Percentiles rank a stretch among this genome's conserved stretches.
Conservation (phyloP, 2,888 invertebrate genomes). For the Nomada ferruginata region DNA sequence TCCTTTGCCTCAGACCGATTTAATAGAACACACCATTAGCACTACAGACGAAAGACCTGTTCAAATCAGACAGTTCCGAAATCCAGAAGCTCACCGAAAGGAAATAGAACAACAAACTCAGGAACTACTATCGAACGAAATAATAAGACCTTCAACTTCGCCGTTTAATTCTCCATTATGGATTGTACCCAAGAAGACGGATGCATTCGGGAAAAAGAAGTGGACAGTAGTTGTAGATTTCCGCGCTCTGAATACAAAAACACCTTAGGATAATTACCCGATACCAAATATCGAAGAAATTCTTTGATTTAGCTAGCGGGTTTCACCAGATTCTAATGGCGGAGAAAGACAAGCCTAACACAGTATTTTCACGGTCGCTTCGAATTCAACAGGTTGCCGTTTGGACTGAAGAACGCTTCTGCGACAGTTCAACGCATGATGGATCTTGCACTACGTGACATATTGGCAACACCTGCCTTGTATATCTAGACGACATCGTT, state of each 20-base stretch:
- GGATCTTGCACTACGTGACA: not conserved
- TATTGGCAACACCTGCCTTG: constrained; percentile 21
- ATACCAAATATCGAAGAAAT: too few relatives aligned
- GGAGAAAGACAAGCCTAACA: not conserved
- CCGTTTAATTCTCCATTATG: not conserved
- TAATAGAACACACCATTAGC: too few relatives aligned
- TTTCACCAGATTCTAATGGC: not conserved
- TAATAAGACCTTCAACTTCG: not conserved
- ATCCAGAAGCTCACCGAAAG: not conserved
- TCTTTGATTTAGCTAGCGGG: not conserved
- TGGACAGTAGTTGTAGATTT: constrained; percentile 1
- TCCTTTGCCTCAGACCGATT: too few relatives aligned
- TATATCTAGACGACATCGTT: constrained; percentile 29
- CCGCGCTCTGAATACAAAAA: not conserved
- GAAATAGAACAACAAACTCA: not conserved
- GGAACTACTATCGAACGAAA: not conserved
- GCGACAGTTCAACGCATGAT: constrained; percentile 25
- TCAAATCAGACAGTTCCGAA: not conserved
- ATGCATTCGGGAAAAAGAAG: not conserved
- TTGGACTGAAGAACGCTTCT: constrained; percentile 28
- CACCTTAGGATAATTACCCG: too few relatives aligned
- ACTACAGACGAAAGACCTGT: too few relatives aligned
- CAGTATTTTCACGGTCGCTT: constrained; percentile 30
- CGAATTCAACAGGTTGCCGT: constrained; percentile 32
- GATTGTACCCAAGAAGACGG: too few relatives aligned